These are phyloP conservation scores for Chrysolina haemoptera DNA, from an alignment of 2,888 invertebrate species.

Conservation along the genomic window DNA sequence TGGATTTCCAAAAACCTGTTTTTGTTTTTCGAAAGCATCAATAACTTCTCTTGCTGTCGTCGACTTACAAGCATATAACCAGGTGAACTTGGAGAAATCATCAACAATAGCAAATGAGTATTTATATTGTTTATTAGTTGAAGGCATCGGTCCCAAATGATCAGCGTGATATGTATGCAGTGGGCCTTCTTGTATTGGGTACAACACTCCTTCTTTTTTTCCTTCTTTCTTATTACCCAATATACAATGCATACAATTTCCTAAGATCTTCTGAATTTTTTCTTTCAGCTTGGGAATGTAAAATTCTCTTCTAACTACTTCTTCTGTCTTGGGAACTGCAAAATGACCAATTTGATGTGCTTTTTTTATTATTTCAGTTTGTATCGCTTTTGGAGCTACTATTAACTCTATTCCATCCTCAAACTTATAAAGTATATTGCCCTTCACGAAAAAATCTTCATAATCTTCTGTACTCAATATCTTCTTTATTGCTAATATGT, in stretches of 20 bases:
- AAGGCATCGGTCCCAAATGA: constrained; percentile 58
- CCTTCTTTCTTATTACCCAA: constrained; percentile 51
- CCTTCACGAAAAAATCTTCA: constrained; percentile 39
- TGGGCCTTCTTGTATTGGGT: constrained; percentile 54
- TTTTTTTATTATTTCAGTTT: constrained; percentile 60
- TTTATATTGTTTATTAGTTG: constrained; percentile 57
- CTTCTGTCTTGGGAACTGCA: constrained; percentile 48
- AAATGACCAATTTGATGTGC: constrained; percentile 64
- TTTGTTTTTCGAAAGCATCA: constrained; percentile 44
- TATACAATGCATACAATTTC: constrained; percentile 51
- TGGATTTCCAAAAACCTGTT: constrained; percentile 53
- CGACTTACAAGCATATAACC: constrained; percentile 59
- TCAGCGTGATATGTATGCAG: constrained; percentile 60
- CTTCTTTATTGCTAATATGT: constrained; percentile 48
- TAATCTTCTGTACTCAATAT: constrained; percentile 44
- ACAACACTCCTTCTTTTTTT: constrained; percentile 55
- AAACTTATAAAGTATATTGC: constrained; percentile 54
- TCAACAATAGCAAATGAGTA: constrained; percentile 60
- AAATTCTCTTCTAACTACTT: too few relatives aligned
- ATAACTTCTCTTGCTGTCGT: constrained; percentile 54
- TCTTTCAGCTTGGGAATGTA: constrained; percentile 49
- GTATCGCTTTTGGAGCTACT: constrained; percentile 61
- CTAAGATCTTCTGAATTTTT: constrained; percentile 48
- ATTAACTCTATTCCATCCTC: constrained; percentile 45
- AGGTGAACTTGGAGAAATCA: constrained; percentile 60